phyloP scores from a whole-genome alignment of 2,888 invertebrate species.

The Dryococelus australis region DNA sequence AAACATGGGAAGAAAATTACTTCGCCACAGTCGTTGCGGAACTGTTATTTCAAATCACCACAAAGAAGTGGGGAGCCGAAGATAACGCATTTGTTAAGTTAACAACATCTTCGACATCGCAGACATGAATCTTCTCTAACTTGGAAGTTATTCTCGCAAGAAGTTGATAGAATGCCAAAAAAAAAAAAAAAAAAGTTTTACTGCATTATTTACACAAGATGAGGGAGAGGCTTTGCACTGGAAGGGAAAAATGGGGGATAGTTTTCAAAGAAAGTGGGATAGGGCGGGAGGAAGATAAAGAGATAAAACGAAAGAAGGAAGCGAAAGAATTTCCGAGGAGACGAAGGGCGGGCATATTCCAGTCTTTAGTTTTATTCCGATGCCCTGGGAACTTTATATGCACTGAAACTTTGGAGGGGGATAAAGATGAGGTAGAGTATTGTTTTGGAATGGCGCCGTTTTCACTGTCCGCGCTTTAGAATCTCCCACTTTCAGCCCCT shows the following conservation, averaged over 20 bases:
- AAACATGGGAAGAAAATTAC: background rate
- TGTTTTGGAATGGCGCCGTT: slow-evolving; percentile 3
- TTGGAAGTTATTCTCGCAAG: background rate
- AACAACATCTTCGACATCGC: background rate
- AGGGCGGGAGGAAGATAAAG: background rate
- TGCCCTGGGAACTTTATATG: background rate
- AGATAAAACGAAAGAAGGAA: background rate
- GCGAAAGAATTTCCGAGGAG: background rate
- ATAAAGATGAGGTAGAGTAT: background rate
- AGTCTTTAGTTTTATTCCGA: background rate
- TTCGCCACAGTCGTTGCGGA: background rate
- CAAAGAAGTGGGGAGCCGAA: background rate
- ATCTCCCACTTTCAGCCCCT: too few relatives aligned
- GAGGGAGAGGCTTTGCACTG: background rate
- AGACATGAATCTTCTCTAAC: background rate
- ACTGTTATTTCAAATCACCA: background rate
- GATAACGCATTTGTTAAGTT: background rate
- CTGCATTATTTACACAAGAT: background rate
- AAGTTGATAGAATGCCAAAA: background rate
- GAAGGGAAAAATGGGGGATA: background rate
- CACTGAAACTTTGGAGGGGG: background rate
- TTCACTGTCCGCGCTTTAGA: background rate
- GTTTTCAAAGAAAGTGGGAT: background rate
- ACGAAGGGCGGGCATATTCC: background rate
- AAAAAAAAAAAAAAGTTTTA: background rate